These are phyloP conservation scores for Drosophila sp. DNA, from an alignment of 1,140 invertebrate species.

Conservation along the genomic window DNA sequence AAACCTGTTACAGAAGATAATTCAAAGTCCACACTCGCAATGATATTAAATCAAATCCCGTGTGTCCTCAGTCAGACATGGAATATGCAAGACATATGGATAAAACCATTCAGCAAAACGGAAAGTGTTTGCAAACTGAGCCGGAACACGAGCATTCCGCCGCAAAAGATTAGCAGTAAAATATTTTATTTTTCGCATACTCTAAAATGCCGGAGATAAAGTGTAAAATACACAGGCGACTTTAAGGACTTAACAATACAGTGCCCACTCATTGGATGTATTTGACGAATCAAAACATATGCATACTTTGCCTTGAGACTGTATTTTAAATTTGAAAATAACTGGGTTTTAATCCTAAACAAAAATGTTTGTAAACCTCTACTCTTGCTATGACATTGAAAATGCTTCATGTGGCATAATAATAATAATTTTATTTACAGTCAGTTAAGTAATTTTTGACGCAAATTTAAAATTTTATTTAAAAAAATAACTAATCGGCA, in stretches of 20 bases:
- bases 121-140: conserved; percentile 72
- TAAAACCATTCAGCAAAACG: conserved; percentile 26
- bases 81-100: conserved; percentile 69
- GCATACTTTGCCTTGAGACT: too few species aligned
- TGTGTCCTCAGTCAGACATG: conserved; percentile 17
- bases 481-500: too few species aligned
- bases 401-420: too few species aligned
- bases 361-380: too few species aligned
- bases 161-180: conserved; percentile 73
- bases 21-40: not conserved
- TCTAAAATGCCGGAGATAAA: conserved; percentile 46
- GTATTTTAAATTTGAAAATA: too few species aligned
- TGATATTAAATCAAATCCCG: conserved; percentile 23
- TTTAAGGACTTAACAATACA: conserved; percentile 47
- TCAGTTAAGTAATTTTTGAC: too few species aligned
- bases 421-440: too few species aligned
- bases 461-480: too few species aligned
- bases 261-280: conserved; percentile 7
- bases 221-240: conserved; percentile 42
- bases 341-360: too few species aligned
- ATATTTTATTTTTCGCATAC: conserved; percentile 68
- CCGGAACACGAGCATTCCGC: conserved; percentile 67
- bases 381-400: too few species aligned
- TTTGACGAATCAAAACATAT: not conserved
- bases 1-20: not conserved